Base-by-base conservation (phyloP, 2,888 invertebrate genomes). In the Sphecodes monilicornis region DNA sequence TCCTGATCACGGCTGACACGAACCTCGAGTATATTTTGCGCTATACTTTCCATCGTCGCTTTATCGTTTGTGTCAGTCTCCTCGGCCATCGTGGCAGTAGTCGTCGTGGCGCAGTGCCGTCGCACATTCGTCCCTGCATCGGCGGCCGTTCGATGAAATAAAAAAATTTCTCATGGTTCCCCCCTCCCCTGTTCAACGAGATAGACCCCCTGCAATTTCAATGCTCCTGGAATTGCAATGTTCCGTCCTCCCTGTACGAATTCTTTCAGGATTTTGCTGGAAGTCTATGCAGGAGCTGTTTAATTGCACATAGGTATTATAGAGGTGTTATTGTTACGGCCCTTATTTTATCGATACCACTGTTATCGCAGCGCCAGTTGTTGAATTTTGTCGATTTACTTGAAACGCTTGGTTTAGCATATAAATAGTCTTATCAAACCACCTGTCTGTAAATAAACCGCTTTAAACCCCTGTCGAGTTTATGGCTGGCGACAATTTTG, bases 51-150 rank as follows among this genome's bases (percentile, higher is more conserved):
- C 94, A 94, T 94, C 91, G 91, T 91, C 85, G 92, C 90, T 91
- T 91, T 92, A 86, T 93, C 93, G 92, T 92, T 93, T 90, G 89
- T 91, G 90, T 92, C 93, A 90, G 92, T 86, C 91, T 92, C 93
- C 88, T 94, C 94, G 91, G 94, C 94, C 94, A 94, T 94, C 94
- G 94, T 94, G 94, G 94, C 94, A 94, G 92, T 91, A 92, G 93
- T 93, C 92, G 93, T 93, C 92, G 93, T 93, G 93, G 93, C 93
- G 88, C 91, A 92, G 90, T 88, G 82, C 75, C 86, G 92, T 87
- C 82, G 36, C 86, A 46, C 46, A 2, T 46, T 46, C 46, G 22
- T 43, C 41, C 69, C 41, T 43, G 43, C 22, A 22, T n/a, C 68
- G 16, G 32, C 26, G 69, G 18, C 22, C 32, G 50, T 32, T 32